Percentiles rank a stretch among this genome's conserved stretches.
phyloP scores from a whole-genome alignment of 2,888 invertebrate species.

The Erebia ligea region DNA sequence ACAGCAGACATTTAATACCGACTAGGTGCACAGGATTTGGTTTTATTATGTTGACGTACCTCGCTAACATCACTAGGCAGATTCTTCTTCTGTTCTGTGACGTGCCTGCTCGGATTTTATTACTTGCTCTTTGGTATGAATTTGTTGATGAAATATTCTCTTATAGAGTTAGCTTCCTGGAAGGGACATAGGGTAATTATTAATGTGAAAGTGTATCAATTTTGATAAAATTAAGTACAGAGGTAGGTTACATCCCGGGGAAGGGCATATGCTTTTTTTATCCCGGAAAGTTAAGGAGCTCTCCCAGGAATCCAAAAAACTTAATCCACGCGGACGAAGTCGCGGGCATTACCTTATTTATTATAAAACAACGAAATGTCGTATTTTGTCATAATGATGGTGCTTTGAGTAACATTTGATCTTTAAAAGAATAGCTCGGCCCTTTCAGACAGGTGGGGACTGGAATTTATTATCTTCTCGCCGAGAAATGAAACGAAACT shows the following conservation, averaged over 20 bases:
- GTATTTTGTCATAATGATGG: constrained; percentile 17
- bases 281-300: too few species aligned
- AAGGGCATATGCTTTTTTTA: too few species aligned
- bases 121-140: constrained; percentile 1
- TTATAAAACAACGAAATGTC: not conserved
- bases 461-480: constrained; percentile 40
- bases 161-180: too few species aligned
- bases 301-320: too few species aligned
- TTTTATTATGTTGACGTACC: constrained; percentile 16
- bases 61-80: not conserved
- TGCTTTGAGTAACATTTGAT: constrained; percentile 47
- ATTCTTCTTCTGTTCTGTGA: not conserved
- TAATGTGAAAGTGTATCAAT: too few species aligned
- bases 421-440: constrained; percentile 54
- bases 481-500: constrained; percentile 22
- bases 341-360: too few species aligned
- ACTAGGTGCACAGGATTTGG: constrained; percentile 42
- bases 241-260: too few species aligned
- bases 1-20: constrained; percentile 56
- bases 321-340: too few species aligned
- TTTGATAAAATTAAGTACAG: too few species aligned
- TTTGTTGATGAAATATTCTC: too few species aligned
- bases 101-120: constrained; percentile 6
- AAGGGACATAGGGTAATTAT: too few species aligned
- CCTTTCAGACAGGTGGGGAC: constrained; percentile 49